Percentiles rank a stretch among this genome's conserved stretches.
Conservation (phyloP, 1,140 invertebrate species). For the Lepidostoma basale region DNA sequence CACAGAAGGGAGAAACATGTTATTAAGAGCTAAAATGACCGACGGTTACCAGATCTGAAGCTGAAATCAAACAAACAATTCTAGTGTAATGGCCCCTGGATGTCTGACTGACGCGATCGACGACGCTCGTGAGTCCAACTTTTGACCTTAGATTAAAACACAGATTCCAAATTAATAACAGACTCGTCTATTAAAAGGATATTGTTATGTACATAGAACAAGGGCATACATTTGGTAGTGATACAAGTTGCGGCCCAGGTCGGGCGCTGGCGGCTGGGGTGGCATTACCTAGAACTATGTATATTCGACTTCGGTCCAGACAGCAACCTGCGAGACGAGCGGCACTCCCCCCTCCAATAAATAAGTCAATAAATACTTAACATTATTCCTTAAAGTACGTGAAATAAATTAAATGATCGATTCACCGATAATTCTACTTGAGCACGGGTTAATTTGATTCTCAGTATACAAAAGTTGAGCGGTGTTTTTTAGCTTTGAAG, state of each 20-base stretch:
- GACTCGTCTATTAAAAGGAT: constrained; percentile 42
- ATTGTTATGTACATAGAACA: constrained; percentile 40
- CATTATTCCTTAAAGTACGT: constrained; percentile 25
- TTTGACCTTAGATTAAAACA: constrained; percentile 44
- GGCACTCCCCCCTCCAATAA: constrained; percentile 38
- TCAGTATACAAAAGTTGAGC: too few species aligned
- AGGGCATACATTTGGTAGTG: not conserved
- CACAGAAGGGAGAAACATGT: too few species aligned
- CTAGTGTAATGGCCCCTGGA: constrained; percentile 61
- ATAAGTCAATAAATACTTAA: constrained; percentile 37
- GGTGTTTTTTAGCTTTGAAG: too few species aligned
- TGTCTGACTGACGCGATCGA: constrained; percentile 38
- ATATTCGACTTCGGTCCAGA: constrained; percentile 43
- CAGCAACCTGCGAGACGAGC: not conserved
- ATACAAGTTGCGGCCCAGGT: not conserved
- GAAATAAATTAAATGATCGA: constrained; percentile 23
- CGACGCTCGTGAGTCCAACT: constrained; percentile 26
- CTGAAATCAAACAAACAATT: constrained; percentile 61
- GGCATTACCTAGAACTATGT: constrained; percentile 46
- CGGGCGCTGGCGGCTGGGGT: constrained; percentile 7
- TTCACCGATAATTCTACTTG: not conserved
- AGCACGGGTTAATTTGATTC: too few species aligned
- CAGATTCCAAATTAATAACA: constrained; percentile 37
- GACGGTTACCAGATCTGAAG: constrained; percentile 32
- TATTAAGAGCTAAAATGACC: constrained; percentile 43